Evolutionary conservation across 2,797 vertebrate genomes (phyloP).

Genomic region (Remorina albescens): DNA sequence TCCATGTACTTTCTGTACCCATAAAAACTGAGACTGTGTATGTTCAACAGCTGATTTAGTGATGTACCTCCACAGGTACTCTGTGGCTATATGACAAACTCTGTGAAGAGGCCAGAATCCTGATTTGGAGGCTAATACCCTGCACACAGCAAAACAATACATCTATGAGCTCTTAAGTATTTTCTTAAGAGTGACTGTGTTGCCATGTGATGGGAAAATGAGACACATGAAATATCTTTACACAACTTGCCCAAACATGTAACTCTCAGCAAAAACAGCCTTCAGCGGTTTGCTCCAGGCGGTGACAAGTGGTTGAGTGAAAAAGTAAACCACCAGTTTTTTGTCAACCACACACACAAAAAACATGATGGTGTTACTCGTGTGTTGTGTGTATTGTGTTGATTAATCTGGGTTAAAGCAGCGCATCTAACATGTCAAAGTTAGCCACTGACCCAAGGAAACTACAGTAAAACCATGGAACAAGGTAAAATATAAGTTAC

Average conservation of each 20-base stretch:
- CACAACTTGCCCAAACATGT: conserved; percentile 59
- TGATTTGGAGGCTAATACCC: neutral
- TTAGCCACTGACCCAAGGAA: neutral
- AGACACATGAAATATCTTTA: conserved; percentile 35
- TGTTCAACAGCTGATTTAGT: conserved; percentile 36
- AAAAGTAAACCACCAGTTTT: conserved; percentile 1
- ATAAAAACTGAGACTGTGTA: conserved; percentile 12
- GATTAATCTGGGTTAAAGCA: neutral
- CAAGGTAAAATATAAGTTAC: neutral
- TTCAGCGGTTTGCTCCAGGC: conserved; percentile 24
- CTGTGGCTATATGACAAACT: conserved; percentile 8
- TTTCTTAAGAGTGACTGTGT: conserved; percentile 38
- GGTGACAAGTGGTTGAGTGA: conserved; percentile 25
- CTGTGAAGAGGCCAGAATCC: conserved; percentile 1
- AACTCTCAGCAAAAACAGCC: conserved; percentile 29
- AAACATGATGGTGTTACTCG: too few relatives aligned
- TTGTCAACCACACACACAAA: conserved; percentile 5
- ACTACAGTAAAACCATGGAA: neutral
- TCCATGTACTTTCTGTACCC: conserved; percentile 20
- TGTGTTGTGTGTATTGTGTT: neutral
- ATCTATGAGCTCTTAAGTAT: neutral
- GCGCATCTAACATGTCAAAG: neutral
- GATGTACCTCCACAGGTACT: neutral
- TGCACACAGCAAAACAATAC: conserved; percentile 3
- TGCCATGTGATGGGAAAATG: conserved; percentile 33